These are phyloP conservation scores for Camelus bactrianus DNA, from an alignment of 2,113 vertebrate species.

Conservation along the genomic window DNA sequence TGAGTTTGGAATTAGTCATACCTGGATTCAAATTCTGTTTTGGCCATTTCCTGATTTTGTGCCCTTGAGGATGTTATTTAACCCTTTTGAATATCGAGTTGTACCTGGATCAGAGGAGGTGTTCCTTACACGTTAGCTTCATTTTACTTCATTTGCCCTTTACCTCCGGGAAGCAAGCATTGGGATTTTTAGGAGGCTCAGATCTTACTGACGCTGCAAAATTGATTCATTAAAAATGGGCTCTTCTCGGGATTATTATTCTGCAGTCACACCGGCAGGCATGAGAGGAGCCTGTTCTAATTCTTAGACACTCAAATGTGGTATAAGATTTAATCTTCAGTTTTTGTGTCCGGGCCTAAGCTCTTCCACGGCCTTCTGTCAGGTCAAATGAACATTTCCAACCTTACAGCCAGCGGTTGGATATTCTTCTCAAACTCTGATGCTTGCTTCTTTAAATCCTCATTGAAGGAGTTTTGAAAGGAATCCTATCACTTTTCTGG, in stretches of 20 bases:
- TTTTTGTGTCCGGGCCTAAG: not conserved
- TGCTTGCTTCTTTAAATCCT: not conserved
- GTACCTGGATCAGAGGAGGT: not conserved
- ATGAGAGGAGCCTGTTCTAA: not conserved
- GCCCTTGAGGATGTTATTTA: not conserved
- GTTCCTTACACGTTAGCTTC: not conserved
- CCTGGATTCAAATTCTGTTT: not conserved
- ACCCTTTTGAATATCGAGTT: not conserved
- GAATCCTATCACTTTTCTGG: conserved; percentile 8
- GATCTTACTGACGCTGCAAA: conserved; percentile 8
- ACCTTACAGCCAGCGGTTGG: not conserved
- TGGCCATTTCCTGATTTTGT: not conserved
- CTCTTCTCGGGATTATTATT: not conserved
- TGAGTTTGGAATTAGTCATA: not conserved
- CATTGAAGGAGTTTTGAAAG: conserved; percentile 10
- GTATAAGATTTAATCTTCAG: not conserved
- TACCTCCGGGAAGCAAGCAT: not conserved
- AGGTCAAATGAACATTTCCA: not conserved
- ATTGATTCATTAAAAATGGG: not conserved
- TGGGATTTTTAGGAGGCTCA: not conserved
- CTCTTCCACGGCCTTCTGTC: not conserved
- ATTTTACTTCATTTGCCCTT: not conserved
- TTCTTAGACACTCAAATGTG: not conserved
- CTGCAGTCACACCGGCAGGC: not conserved
- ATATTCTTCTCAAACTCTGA: not conserved